phyloP scores from a whole-genome alignment of 2,113 vertebrate genomes.

The Panthera leo region DNA sequence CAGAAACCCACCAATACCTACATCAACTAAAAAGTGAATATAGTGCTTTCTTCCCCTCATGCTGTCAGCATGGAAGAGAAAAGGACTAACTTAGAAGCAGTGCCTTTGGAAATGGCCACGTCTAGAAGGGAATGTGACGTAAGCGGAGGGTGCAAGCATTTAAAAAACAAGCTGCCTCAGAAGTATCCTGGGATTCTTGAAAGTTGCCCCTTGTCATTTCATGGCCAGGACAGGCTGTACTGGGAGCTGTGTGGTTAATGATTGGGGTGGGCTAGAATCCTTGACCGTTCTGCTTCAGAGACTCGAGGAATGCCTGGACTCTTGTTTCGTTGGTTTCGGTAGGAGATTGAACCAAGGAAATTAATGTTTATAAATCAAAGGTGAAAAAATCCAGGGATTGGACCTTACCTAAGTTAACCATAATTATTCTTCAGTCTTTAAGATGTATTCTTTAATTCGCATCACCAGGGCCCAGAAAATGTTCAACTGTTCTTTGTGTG shows the following conservation, averaged over 20 bases:
- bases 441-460: neutral
- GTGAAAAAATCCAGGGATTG: neutral
- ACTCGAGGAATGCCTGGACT: constrained; percentile 62
- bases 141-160: neutral
- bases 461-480: neutral
- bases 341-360: constrained; percentile 36
- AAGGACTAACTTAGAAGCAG: neutral
- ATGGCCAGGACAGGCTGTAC: neutral
- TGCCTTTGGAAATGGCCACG: neutral
- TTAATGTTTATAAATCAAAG: constrained; percentile 55
- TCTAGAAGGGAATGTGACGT: neutral
- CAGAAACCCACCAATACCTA: neutral
- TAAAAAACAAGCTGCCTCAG: neutral
- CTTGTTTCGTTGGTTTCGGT: constrained; percentile 57
- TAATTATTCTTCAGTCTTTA: neutral
- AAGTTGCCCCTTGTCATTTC: neutral
- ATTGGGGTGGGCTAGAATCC: constrained; percentile 9
- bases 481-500: neutral
- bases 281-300: constrained; percentile 44
- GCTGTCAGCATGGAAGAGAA: neutral
- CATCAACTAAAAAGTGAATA: neutral
- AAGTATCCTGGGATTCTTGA: neutral
- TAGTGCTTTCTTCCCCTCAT: neutral
- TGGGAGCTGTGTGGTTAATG: constrained; percentile 49
- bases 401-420: neutral